Evolutionary conservation across 2,797 vertebrate species (phyloP).

Genomic region (Philypnodon macrostomus): DNA sequence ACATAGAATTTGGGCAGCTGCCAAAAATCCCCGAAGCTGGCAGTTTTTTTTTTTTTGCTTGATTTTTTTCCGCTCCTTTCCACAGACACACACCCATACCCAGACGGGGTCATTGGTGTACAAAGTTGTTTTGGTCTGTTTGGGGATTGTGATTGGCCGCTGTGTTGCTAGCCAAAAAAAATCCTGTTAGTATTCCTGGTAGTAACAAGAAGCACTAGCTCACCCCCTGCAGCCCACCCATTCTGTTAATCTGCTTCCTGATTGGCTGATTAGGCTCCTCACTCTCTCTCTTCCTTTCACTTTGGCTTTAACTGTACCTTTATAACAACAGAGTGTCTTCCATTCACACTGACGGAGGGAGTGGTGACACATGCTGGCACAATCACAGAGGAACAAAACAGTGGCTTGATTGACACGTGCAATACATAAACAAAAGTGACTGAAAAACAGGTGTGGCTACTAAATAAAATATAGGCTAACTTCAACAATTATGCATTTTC

Average conservation of each 20-base stretch:
- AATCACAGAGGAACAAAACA: conserved; percentile 36
- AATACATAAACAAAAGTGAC: conserved; percentile 19
- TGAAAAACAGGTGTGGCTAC: no score
- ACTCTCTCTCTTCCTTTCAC: conserved; percentile 12
- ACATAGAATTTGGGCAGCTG: conserved; percentile 57
- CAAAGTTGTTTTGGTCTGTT: conserved; percentile 79
- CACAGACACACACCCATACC: no score
- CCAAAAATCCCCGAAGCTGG: conserved; percentile 65
- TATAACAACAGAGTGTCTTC: conserved; percentile 46
- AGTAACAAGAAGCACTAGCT: conserved; percentile 67
- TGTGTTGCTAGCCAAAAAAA: conserved; percentile 77
- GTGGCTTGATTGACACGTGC: conserved; percentile 27
- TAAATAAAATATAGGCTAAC: no score
- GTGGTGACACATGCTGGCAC: conserved; percentile 51
- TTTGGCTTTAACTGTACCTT: conserved; percentile 51
- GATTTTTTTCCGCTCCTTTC: conserved; percentile 63
- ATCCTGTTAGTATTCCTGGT: conserved; percentile 40
- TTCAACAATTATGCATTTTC: no score
- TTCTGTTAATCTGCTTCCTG: conserved; percentile 57
- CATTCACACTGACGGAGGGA: conserved; percentile 34
- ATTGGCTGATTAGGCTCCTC: conserved; percentile 75
- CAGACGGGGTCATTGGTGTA: conserved; percentile 66
- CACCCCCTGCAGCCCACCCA: conserved; percentile 31
- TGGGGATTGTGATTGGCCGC: conserved; percentile 74
- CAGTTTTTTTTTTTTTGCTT: conserved; percentile 61